These are phyloP conservation scores for Cetonia aurata DNA, from an alignment of 2,888 invertebrate species.

Conservation along the genomic window DNA sequence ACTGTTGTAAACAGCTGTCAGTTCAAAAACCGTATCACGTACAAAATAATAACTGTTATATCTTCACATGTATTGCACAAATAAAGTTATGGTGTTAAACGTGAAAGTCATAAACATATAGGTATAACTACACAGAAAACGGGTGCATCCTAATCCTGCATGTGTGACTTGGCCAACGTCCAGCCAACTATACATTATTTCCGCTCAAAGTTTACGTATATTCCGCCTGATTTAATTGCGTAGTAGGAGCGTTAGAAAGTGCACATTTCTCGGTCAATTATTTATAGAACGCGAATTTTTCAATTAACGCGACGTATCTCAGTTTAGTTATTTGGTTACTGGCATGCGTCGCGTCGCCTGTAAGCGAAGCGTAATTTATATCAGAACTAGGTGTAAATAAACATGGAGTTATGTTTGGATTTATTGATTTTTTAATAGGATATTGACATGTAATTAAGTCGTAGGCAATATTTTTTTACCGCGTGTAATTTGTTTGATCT, in stretches of 20 bases:
- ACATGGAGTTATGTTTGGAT: neutral
- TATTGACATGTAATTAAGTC: neutral
- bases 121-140: neutral
- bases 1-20: no score
- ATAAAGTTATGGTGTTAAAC: no score
- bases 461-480: neutral
- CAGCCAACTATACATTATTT: neutral
- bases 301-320: neutral
- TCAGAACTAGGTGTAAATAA: neutral
- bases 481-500: neutral
- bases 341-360: neutral
- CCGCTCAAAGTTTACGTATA: neutral
- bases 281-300: constrained; percentile 1
- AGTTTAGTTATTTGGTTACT: neutral
- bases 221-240: constrained; percentile 3
- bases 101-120: neutral
- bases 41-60: no score
- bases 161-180: neutral
- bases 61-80: no score
- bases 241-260: constrained; percentile 1
- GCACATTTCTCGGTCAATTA: neutral
- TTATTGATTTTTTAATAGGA: neutral
- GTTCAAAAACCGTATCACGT: no score
- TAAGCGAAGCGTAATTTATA: neutral
- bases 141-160: neutral